phyloP scores from a whole-genome alignment of 2,797 vertebrate species.

The Hipposideros larvatus region DNA sequence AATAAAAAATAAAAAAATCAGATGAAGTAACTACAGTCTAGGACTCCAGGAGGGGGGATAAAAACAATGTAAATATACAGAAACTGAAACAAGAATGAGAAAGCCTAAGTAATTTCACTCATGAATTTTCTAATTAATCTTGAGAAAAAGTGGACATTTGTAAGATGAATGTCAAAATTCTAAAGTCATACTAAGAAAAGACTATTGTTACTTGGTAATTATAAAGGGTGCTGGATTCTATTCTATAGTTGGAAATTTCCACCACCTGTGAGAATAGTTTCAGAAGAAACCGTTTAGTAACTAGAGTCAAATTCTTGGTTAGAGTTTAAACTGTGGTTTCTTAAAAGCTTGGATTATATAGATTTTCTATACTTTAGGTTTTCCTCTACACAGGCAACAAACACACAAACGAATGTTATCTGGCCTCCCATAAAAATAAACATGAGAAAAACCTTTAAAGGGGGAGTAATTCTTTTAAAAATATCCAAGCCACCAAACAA shows the following conservation, averaged over 20 bases:
- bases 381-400: background rate
- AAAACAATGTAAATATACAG: background rate
- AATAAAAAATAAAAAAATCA: background rate
- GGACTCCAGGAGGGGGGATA: background rate
- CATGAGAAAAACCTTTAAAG: conserved; percentile 3
- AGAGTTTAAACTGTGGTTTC: background rate
- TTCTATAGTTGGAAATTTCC: background rate
- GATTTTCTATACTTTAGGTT: background rate
- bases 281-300: background rate
- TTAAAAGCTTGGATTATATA: background rate
- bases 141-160: conserved; percentile 15
- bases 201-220: background rate
- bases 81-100: background rate
- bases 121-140: conserved; percentile 29
- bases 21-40: background rate
- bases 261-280: conserved; percentile 20
- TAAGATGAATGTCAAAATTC: conserved; percentile 9
- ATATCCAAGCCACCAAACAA: conserved; percentile 20
- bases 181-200: conserved; percentile 1
- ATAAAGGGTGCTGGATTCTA: background rate
- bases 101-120: conserved; percentile 9
- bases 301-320: background rate
- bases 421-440: conserved; percentile 32
- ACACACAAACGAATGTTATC: background rate
- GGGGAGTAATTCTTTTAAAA: background rate